Evolutionary conservation across 2,113 vertebrate species (phyloP).

Genomic region (Ailuropoda melanoleuca): DNA sequence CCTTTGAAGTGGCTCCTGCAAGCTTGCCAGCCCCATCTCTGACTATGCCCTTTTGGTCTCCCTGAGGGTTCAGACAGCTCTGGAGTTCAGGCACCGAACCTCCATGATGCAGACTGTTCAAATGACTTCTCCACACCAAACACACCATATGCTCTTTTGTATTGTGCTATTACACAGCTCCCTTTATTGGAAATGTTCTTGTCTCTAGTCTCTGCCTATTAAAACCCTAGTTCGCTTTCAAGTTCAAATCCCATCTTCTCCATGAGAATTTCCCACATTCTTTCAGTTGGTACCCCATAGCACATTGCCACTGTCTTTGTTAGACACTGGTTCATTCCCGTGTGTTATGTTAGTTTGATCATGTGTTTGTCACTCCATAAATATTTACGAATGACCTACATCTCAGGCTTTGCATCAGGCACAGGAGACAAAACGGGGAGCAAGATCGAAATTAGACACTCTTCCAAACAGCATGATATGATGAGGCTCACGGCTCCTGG

Average conservation of each 20-base stretch:
- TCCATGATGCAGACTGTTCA: not conserved
- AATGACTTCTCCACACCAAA: not conserved
- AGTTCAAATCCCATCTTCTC: conserved; percentile 5
- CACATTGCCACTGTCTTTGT: not conserved
- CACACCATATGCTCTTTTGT: not conserved
- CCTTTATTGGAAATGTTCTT: not conserved
- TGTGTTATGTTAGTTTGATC: not conserved
- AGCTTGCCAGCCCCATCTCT: not conserved
- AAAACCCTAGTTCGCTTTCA: not conserved
- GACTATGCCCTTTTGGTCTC: not conserved
- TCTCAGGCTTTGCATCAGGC: not conserved
- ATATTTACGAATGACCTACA: not conserved
- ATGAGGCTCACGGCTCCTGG: not conserved
- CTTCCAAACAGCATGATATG: not conserved
- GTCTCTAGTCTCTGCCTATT: not conserved
- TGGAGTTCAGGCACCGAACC: not conserved
- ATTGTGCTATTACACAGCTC: not conserved
- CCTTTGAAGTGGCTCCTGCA: not conserved
- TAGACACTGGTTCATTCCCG: not conserved
- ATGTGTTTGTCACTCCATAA: not conserved
- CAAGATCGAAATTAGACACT: not conserved
- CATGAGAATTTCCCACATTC: not conserved
- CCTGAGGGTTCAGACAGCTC: not conserved
- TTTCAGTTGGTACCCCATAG: not conserved
- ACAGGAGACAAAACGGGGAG: not conserved